Conservation (phyloP, 2,888 invertebrate species). For the Drosophila neoperkinsi region DNA sequence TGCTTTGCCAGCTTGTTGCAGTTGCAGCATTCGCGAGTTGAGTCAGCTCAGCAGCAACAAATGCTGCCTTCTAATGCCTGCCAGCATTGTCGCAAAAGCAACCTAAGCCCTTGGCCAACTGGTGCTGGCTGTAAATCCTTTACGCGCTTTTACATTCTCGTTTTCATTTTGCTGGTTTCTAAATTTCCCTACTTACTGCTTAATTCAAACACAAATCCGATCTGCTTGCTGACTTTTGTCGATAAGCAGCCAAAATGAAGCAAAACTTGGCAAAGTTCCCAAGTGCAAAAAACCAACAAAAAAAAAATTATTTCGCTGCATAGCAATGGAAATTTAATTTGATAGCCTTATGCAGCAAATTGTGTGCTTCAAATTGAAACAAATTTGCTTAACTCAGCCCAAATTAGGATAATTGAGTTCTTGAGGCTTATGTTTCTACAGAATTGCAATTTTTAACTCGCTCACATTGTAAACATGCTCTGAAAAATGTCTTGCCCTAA, state of each 20-base stretch:
- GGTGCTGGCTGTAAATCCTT: conserved; percentile 50
- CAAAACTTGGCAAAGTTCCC: conserved; percentile 59
- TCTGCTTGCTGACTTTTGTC: conserved; percentile 73
- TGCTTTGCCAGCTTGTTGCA: conserved; percentile 35
- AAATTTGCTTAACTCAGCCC: not conserved
- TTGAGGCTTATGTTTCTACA: not conserved
- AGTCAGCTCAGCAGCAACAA: conserved; percentile 56
- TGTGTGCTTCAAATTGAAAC: conserved; percentile 9
- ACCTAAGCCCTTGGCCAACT: conserved; percentile 46
- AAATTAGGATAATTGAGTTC: conserved; percentile 6
- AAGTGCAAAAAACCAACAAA: not conserved
- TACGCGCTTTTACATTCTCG: conserved; percentile 47
- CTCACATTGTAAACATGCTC: not conserved
- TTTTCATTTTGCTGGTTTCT: conserved; percentile 49
- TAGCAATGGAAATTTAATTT: conserved; percentile 32
- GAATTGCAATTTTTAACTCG: not conserved
- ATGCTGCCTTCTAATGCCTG: conserved; percentile 63
- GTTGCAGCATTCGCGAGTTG: conserved; percentile 41
- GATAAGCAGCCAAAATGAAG: conserved; percentile 69
- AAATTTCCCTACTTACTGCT: conserved; percentile 50
- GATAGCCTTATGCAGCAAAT: conserved; percentile 23
- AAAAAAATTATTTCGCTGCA: not conserved
- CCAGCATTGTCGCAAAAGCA: conserved; percentile 61
- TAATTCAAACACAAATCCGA: conserved; percentile 77
- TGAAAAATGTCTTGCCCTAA: not conserved